phyloP scores from a whole-genome alignment of 1,140 invertebrate species.

The Bombus huntii region DNA sequence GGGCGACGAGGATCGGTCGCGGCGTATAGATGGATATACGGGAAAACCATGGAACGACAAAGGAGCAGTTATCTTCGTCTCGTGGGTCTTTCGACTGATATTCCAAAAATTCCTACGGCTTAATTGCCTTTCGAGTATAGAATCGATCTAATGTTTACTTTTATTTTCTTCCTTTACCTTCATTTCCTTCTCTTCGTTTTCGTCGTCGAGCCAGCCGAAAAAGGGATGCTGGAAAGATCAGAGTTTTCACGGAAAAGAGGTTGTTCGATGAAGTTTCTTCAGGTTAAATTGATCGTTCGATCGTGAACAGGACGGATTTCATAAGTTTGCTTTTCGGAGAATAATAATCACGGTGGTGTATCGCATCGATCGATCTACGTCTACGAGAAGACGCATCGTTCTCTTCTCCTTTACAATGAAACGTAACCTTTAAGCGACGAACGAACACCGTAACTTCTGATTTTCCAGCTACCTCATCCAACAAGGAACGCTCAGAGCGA shows the following conservation, averaged over 20 bases:
- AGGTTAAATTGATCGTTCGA: constrained; percentile 12
- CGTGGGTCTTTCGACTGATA: neutral
- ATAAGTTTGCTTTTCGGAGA: constrained; percentile 20
- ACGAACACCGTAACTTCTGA: too few species aligned
- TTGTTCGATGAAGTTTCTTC: neutral
- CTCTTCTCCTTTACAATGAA: too few species aligned
- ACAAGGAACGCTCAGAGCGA: neutral
- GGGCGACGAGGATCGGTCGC: neutral
- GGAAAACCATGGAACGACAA: neutral
- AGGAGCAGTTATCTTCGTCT: neutral
- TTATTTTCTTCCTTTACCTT: neutral
- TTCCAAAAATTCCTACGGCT: constrained; percentile 21
- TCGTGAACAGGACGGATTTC: constrained; percentile 29
- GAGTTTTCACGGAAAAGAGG: neutral
- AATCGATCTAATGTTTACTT: neutral
- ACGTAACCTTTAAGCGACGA: too few species aligned
- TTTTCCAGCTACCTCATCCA: too few species aligned
- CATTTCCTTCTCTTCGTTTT: neutral
- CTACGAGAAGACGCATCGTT: neutral
- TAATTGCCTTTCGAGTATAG: constrained; percentile 22
- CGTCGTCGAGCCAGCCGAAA: too few species aligned
- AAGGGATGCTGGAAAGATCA: neutral
- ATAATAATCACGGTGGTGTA: constrained; percentile 22
- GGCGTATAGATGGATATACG: neutral
- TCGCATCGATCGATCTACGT: neutral